Evolutionary conservation across 2,888 invertebrate genomes (phyloP).

Genomic region (Morpho achilles): DNA sequence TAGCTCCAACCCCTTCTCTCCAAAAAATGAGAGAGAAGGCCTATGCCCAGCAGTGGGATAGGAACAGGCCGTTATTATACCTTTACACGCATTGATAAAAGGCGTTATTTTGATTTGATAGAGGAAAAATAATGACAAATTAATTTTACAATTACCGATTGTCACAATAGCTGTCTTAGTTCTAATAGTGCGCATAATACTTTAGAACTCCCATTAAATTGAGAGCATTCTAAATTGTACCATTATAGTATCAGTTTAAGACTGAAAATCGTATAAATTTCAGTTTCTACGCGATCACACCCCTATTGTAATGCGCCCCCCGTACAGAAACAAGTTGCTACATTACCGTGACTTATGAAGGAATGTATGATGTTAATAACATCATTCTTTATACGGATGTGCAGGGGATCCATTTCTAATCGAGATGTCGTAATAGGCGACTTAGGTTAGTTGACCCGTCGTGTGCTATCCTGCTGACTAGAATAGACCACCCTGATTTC

Average conservation of each 20-base stretch:
- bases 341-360: slow-evolving; percentile 19
- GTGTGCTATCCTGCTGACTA: no score
- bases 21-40: no score
- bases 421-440: no score
- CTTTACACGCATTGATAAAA: no score
- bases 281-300: slow-evolving; percentile 10
- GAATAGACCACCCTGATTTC: no score
- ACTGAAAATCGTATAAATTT: slow-evolving; percentile 8
- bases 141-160: no score
- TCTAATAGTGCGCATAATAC: not conserved
- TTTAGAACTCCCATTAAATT: not conserved
- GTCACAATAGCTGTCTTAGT: not conserved
- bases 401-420: not conserved
- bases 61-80: no score
- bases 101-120: no score
- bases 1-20: no score
- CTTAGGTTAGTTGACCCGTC: no score
- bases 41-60: no score
- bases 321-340: slow-evolving; percentile 23
- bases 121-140: no score
- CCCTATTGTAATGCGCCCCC: slow-evolving; percentile 23
- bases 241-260: not conserved
- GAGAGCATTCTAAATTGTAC: not conserved
- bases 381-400: slow-evolving; percentile 16
- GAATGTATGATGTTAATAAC: slow-evolving; percentile 21